These are phyloP conservation scores for Idaea straminata DNA, from an alignment of 2,888 invertebrate species.

Conservation along the genomic window DNA sequence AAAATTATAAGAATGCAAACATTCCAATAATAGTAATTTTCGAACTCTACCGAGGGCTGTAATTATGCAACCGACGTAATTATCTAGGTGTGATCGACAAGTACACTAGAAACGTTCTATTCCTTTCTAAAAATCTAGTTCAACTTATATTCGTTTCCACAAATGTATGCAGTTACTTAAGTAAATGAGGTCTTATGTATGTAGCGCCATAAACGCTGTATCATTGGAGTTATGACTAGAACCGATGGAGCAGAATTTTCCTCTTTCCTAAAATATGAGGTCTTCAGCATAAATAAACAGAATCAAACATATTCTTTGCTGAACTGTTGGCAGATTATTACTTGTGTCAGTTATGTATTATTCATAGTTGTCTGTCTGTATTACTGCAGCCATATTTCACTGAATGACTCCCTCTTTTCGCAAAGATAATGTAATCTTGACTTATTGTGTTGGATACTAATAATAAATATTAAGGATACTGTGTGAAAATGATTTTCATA, in stretches of 20 bases:
- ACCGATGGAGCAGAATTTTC: slow-evolving; percentile 21
- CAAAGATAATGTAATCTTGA: slow-evolving; percentile 33
- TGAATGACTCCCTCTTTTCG: slow-evolving; percentile 49
- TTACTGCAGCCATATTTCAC: slow-evolving; percentile 61
- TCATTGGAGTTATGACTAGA: slow-evolving; percentile 9
- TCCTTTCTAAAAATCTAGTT: too few relatives aligned
- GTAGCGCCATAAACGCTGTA: not conserved
- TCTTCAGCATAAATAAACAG: slow-evolving; percentile 36
- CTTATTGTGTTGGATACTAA: not conserved
- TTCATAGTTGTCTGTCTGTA: slow-evolving; percentile 66
- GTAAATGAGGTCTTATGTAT: not conserved
- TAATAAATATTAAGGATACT: not conserved
- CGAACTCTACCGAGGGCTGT: too few relatives aligned
- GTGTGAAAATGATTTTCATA: not conserved
- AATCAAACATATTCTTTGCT: slow-evolving; percentile 46
- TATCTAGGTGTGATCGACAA: too few relatives aligned
- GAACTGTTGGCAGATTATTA: slow-evolving; percentile 61
- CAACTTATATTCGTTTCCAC: too few relatives aligned
- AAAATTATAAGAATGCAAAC: too few relatives aligned
- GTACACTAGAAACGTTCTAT: too few relatives aligned
- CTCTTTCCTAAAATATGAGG: slow-evolving; percentile 25
- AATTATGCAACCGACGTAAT: too few relatives aligned
- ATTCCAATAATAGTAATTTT: too few relatives aligned
- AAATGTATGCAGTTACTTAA: not conserved
- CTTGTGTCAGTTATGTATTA: slow-evolving; percentile 63